A percentile compares a stretch with the other conserved stretches of the same genome.
Conservation (phyloP, 2,797 vertebrate species). For the Lacerta viridis region DNA sequence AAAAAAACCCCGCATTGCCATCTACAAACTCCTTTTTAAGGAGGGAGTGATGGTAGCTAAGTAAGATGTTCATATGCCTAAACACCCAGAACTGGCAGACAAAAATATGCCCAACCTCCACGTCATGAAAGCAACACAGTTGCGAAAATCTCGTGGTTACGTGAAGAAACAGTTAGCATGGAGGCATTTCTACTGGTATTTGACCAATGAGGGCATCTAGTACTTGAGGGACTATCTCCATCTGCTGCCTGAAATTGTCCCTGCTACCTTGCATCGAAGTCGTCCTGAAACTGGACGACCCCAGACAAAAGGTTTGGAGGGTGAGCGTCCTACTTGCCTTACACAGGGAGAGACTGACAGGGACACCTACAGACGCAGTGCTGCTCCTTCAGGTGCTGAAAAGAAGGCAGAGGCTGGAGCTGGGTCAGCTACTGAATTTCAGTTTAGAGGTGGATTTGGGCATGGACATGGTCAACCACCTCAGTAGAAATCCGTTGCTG, state of each 20-base stretch:
- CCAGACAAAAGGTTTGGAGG: conserved; percentile 97
- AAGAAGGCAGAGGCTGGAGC: too few species aligned
- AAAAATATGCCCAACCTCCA: too few species aligned
- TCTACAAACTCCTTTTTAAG: too few species aligned
- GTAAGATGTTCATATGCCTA: too few species aligned
- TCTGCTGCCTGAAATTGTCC: conserved; percentile 96
- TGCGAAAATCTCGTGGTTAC: conserved; percentile 96
- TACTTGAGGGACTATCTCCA: conserved; percentile 98
- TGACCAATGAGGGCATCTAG: conserved; percentile 99
- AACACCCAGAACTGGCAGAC: too few species aligned
- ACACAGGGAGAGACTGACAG: conserved; percentile 93
- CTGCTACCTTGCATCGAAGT: conserved; percentile 94
- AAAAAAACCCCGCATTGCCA: too few species aligned
- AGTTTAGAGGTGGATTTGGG: too few species aligned
- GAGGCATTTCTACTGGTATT: conserved; percentile 99
- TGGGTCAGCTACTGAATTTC: too few species aligned
- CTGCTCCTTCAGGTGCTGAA: conserved; percentile 39
- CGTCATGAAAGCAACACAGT: conserved; percentile 77
- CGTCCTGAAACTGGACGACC: conserved; percentile 96
- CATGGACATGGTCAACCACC: too few species aligned
- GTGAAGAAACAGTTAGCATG: conserved; percentile 99
- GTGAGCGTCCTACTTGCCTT: conserved; percentile 94
- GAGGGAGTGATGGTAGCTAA: too few species aligned
- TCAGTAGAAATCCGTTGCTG: too few species aligned
- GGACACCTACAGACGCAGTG: conserved; percentile 96